These are phyloP conservation scores for Perognathus longimembris DNA, from an alignment of 2,113 vertebrate genomes.

Conservation along the genomic window DNA sequence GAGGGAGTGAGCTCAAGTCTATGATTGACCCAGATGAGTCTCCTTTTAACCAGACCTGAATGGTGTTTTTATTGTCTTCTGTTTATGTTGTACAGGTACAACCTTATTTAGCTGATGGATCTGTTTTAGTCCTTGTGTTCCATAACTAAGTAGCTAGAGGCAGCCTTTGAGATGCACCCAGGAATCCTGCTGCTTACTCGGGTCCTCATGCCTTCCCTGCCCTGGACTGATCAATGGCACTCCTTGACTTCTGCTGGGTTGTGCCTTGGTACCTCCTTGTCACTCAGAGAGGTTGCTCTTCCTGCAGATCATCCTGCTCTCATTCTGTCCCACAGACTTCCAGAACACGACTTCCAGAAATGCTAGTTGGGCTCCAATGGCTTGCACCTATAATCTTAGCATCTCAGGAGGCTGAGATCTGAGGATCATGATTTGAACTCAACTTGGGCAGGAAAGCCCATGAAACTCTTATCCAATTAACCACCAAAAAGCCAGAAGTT, in stretches of 20 bases:
- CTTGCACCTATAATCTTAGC: too few species aligned
- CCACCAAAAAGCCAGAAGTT: too few species aligned
- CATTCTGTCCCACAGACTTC: neutral
- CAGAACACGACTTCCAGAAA: neutral
- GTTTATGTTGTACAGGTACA: neutral
- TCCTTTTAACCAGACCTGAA: neutral
- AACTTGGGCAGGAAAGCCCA: too few species aligned
- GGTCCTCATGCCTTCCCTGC: neutral
- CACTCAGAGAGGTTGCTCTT: neutral
- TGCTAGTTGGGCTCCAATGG: too few species aligned
- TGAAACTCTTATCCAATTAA: too few species aligned
- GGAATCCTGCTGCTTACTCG: accelerated
- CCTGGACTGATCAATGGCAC: neutral
- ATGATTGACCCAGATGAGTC: neutral
- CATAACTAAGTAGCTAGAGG: neutral
- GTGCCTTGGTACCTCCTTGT: neutral
- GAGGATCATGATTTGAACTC: too few species aligned
- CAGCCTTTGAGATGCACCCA: neutral
- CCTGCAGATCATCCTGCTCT: accelerated
- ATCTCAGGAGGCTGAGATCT: too few species aligned
- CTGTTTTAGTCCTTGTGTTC: neutral
- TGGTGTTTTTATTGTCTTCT: neutral
- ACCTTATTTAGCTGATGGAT: neutral
- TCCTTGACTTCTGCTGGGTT: neutral
- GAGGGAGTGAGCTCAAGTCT: neutral